A percentile compares a stretch with the other conserved stretches of the same genome.
phyloP scores from a whole-genome alignment of 1,140 invertebrate genomes.

The Adoxophyes honmai region DNA sequence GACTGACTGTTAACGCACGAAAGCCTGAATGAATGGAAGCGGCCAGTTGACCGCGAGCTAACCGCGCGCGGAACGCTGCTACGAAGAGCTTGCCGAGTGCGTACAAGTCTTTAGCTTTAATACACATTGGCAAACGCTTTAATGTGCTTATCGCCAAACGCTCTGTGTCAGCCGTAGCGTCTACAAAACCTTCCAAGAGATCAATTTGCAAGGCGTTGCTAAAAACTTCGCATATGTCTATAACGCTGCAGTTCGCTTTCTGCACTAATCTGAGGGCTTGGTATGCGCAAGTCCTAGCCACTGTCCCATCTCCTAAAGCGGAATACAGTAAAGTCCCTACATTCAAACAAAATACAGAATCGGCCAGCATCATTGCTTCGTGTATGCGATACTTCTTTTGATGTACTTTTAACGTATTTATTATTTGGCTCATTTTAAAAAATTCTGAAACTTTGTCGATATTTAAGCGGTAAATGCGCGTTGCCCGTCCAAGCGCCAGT shows the following conservation, averaged over 20 bases:
- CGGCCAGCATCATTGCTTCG: conserved; percentile 40
- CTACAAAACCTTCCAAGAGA: conserved; percentile 45
- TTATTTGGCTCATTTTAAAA: conserved; percentile 37
- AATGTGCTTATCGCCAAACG: conserved; percentile 40
- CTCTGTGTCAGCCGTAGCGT: conserved; percentile 50
- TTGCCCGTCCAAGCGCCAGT: conserved; percentile 44
- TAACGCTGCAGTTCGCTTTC: conserved; percentile 43
- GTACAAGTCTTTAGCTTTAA: conserved; percentile 58
- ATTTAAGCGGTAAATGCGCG: conserved; percentile 46
- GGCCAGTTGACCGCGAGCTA: conserved; percentile 48
- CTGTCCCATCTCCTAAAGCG: conserved; percentile 45
- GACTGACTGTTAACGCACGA: conserved; percentile 55
- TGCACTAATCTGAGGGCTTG: conserved; percentile 53
- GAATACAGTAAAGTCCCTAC: conserved; percentile 54
- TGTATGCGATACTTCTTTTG: conserved; percentile 39
- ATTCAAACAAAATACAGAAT: conserved; percentile 66
- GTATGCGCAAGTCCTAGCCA: conserved; percentile 45
- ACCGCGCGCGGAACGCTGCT: conserved; percentile 52
- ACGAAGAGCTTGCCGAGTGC: conserved; percentile 63
- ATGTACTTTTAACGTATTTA: conserved; percentile 36
- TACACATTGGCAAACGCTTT: conserved; percentile 32
- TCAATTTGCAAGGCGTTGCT: conserved; percentile 56
- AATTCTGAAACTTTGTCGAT: conserved; percentile 47
- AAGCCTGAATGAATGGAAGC: conserved; percentile 59
- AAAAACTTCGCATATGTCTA: conserved; percentile 54